Conservation (phyloP, 2,113 vertebrate species). For the Rhinolophus ferrumequinum region DNA sequence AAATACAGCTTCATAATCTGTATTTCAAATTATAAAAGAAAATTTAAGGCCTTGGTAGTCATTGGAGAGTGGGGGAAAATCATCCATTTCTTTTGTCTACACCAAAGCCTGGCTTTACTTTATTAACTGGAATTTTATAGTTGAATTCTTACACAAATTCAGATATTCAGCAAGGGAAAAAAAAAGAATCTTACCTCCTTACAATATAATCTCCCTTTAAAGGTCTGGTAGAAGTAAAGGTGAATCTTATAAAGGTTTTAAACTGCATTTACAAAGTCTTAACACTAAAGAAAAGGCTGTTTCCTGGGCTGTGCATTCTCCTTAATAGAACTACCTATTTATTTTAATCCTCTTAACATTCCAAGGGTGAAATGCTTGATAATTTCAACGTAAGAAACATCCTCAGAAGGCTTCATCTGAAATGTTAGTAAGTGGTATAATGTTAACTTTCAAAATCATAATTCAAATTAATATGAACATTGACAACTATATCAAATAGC, state of each 20-base stretch:
- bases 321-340: background rate
- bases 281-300: background rate
- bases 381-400: background rate
- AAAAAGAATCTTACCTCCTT: background rate
- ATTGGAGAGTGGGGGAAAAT: background rate
- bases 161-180: background rate
- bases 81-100: background rate
- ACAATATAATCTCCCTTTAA: background rate
- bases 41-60: background rate
- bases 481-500: background rate
- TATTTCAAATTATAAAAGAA: background rate
- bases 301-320: background rate
- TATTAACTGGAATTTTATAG: background rate
- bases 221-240: background rate
- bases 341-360: background rate
- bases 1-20: background rate
- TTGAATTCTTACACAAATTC: background rate
- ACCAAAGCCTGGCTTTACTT: background rate
- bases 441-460: slow-evolving; percentile 14
- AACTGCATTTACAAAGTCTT: slow-evolving; percentile 10
- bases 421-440: background rate
- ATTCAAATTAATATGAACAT: slow-evolving; percentile 39
- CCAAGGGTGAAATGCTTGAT: slow-evolving; percentile 12
- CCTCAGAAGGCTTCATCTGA: background rate
- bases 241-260: background rate